Evolutionary conservation across 2,113 vertebrate species (phyloP), one percentile per base, ranked within the genome.

Genomic region (Melanostigma gelatinosum): DNA sequence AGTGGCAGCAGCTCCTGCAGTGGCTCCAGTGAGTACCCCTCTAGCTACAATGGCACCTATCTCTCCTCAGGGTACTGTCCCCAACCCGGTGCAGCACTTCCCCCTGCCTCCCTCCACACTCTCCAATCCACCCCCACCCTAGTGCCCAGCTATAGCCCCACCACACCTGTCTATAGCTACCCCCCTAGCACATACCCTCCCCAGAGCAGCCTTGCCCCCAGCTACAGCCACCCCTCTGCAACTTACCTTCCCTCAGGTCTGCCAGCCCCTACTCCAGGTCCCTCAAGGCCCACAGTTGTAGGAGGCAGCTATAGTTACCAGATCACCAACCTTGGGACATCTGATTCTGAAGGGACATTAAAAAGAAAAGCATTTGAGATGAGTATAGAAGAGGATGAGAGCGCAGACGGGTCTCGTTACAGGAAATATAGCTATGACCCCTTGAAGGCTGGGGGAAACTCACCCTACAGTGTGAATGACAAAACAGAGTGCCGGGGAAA

Each of bases 311-410:
- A 97, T 2, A 80, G 93, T 84, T 98, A 98, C 94, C 96, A 96
- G 77, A 94, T 93, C 0, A 80, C 94, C 0, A 91, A 89, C 1
- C 83, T 96, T 63, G 91, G 95, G 0, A 91, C 93, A 60, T 92
- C 94, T 0, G 97, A 97, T 55, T 90, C 95, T 1, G 92, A 91
- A 1, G 93, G 92, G 11, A 76, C 96, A 11, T 88, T 99, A 83
- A 99, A 99, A 93, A 96, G 98, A 85, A 99, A 98, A 85, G 97
- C 96, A 0, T 96, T 96, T 5, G 97, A 97, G 72, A 93, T 97
- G 92, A 79, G 87, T 0, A 74, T 93, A 0, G 96, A 96, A 29
- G 96, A 96, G 0, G 96, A 95, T 0, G 95, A 94, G 0, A 95
- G 94, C 3, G 94, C 94, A 50, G 91, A 93, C 4, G 71, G 84